A percentile compares a stretch with the other conserved stretches of the same genome.
These are phyloP conservation scores for Fragum fragum DNA, from an alignment of 2,888 invertebrate species.

Conservation along the genomic window DNA sequence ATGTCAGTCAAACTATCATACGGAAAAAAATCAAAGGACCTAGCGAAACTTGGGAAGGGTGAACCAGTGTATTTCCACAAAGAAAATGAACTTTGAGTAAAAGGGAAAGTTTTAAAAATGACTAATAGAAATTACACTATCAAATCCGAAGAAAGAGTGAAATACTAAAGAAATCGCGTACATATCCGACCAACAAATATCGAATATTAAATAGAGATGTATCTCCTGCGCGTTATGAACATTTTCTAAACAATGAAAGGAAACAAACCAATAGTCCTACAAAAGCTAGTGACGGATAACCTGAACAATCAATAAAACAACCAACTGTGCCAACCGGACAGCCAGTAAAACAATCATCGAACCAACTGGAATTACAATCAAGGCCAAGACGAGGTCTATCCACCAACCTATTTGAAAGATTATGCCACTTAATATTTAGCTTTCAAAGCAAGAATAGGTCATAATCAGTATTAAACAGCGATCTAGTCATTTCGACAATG, in stretches of 20 bases:
- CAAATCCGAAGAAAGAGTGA: slow-evolving; percentile 9
- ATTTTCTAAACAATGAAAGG: no score
- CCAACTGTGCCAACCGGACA: not conserved
- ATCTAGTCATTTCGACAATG: not conserved
- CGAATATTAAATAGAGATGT: slow-evolving; percentile 18
- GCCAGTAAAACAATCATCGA: not conserved
- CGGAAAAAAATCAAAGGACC: slow-evolving; percentile 40
- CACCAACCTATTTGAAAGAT: slow-evolving; percentile 38
- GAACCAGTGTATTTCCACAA: slow-evolving; percentile 57
- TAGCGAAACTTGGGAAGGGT: slow-evolving; percentile 34
- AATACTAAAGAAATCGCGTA: slow-evolving; percentile 39
- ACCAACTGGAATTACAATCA: not conserved
- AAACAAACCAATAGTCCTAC: no score
- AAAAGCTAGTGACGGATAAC: not conserved
- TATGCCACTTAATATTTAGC: not conserved
- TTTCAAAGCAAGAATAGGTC: not conserved
- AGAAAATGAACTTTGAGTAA: slow-evolving; percentile 19
- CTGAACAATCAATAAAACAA: not conserved
- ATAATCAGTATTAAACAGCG: not conserved
- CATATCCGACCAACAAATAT: slow-evolving; percentile 42
- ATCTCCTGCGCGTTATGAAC: no score
- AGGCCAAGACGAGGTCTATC: slow-evolving; percentile 14
- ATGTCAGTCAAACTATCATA: slow-evolving; percentile 23
- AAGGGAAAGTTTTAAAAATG: slow-evolving; percentile 15
- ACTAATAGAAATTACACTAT: slow-evolving; percentile 15